Evolutionary conservation across 2,113 vertebrate genomes (phyloP).

Genomic region (Apodemus sylvaticus): DNA sequence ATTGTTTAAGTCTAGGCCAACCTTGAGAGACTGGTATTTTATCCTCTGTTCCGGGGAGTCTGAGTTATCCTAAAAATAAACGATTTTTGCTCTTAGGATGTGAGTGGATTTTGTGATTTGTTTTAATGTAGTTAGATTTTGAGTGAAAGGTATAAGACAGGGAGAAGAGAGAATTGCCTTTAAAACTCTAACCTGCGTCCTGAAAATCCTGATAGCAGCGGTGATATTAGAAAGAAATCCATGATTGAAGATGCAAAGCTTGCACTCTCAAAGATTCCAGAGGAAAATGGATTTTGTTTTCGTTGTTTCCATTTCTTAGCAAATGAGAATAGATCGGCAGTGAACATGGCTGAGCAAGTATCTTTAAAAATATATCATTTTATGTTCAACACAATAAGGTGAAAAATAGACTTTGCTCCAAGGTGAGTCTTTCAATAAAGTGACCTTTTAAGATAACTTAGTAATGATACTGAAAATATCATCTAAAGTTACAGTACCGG

Average conservation of each 20-base stretch:
- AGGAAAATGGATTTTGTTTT: neutral
- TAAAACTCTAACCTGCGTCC: neutral
- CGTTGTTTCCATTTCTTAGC: neutral
- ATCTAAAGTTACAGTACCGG: slow-evolving; percentile 33
- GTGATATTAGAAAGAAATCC: neutral
- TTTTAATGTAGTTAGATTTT: slow-evolving; percentile 16
- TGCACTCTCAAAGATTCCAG: neutral
- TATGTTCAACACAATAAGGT: slow-evolving; percentile 41
- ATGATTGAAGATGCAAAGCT: neutral
- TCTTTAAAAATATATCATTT: slow-evolving; percentile 25
- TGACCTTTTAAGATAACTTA: slow-evolving; percentile 53
- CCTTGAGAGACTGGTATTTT: neutral
- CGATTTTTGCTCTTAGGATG: neutral
- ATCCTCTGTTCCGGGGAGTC: neutral
- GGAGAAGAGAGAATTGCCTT: neutral
- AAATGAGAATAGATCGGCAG: neutral
- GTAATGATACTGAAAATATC: slow-evolving; percentile 54
- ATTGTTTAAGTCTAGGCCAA: neutral
- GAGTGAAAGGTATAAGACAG: neutral
- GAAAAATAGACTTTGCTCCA: slow-evolving; percentile 25
- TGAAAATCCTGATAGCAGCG: neutral
- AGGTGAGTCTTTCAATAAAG: neutral
- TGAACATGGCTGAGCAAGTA: neutral
- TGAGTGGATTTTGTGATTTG: slow-evolving; percentile 14
- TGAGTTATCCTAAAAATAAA: neutral